phyloP scores from a whole-genome alignment of 2,113 vertebrate genomes.

The Salvelinus alpinus region DNA sequence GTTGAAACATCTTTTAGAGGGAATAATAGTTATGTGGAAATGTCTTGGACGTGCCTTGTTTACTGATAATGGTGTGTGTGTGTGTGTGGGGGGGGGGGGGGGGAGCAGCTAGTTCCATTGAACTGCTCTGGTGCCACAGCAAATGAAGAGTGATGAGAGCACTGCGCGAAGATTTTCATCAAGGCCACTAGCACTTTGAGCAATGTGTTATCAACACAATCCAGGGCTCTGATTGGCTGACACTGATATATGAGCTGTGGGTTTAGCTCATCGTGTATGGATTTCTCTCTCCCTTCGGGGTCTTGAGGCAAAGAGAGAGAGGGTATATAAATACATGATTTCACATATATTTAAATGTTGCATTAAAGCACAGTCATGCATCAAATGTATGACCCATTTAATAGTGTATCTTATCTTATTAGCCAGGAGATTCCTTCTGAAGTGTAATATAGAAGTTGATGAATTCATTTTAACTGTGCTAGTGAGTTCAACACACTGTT shows the following conservation, averaged over 20 bases:
- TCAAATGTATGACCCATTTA: too few relatives aligned
- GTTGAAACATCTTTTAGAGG: neutral
- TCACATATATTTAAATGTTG: too few relatives aligned
- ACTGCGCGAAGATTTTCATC: conserved; percentile 36
- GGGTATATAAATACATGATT: too few relatives aligned
- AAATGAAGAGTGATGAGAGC: conserved; percentile 45
- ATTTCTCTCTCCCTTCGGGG: conserved; percentile 23
- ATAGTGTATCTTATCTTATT: too few relatives aligned
- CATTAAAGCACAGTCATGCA: too few relatives aligned
- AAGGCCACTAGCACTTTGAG: conserved; percentile 31
- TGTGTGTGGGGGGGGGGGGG: neutral
- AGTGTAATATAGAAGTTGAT: too few relatives aligned
- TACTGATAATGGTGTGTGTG: neutral
- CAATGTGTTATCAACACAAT: conserved; percentile 31
- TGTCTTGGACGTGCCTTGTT: neutral
- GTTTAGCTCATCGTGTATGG: conserved; percentile 29
- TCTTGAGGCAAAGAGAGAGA: neutral
- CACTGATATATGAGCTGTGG: conserved; percentile 36
- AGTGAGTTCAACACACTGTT: neutral
- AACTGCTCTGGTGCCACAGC: conserved; percentile 5
- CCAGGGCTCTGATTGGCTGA: conserved; percentile 41
- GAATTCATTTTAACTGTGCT: too few relatives aligned
- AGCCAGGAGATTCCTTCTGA: too few relatives aligned
- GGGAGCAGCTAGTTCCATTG: neutral
- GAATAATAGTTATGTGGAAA: neutral